Base-by-base conservation (phyloP, 2,797 vertebrate genomes). In the Fratercula arctica region DNA sequence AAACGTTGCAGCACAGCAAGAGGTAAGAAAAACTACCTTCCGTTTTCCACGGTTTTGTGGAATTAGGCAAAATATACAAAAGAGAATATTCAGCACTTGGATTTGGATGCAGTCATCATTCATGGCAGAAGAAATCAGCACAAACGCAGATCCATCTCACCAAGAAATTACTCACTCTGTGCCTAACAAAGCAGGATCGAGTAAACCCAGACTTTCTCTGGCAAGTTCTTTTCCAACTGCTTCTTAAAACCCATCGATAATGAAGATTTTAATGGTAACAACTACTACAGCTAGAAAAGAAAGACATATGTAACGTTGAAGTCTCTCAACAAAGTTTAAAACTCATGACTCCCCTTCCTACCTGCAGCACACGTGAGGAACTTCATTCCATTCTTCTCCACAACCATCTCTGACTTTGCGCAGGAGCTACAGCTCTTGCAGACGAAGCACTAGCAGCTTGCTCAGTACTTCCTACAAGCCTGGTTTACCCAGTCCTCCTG, bases 391-490 rank as follows among this genome's bases (percentile, higher is more conserved):
- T 15, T 39, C 45, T 19, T 59, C 4, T 54, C 63, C 25, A 70
- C 13, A 31, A 9, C 25, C 69, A 26, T 4, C 20, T n/a, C 33
- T 23, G 8, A 8, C 25, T 18, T 24, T 2, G 1, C 6, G 16
- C 11, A 70, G 23, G 7, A 63, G 10, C 53, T 13, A 6, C 5
- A 3, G 26, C 25, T 51, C 23, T 1, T 5, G 3, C 0, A 61
- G 13, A n/a, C 31, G 1, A 21, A 56, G 7, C 19, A 16, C 16
- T 2, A 41, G 2, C 6, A 61, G 1, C 7, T 4, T 3, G 0
- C 19, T 21, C n/a, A 48, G 10, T 24, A 45, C 7, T 31, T 53
- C 16, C 53, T 31, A 4, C 23, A 13, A 3, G 3, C 2, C 53
- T 10, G 2, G 11, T 20, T 20, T 10, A 24, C 4, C 17, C 25